Percentiles rank a stretch among this genome's conserved stretches.
phyloP scores from a whole-genome alignment of 37 sponge, comb jelly and placozoan genomes.

The Cladorhizidae sp. region DNA sequence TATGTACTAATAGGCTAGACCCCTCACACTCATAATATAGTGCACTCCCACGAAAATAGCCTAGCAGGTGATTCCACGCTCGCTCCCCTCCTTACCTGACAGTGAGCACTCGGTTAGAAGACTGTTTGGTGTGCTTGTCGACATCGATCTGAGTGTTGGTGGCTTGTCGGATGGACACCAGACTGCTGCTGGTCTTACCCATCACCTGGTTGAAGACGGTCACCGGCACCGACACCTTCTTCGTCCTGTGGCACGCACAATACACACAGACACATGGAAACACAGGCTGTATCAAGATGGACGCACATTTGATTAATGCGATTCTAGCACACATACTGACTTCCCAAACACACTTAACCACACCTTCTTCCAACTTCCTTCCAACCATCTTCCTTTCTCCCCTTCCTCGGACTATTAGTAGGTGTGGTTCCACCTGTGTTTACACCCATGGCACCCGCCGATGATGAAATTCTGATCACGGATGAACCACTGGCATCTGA shows the following conservation, averaged over 20 bases:
- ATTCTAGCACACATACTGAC: too few species aligned
- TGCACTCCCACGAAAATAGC: too few species aligned
- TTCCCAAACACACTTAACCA: too few species aligned
- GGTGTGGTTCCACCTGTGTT: constrained; percentile 8
- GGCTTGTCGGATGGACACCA: constrained; percentile 52
- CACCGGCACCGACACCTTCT: constrained; percentile 58
- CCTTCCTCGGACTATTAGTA: constrained; percentile 73
- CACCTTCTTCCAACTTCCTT: constrained; percentile 78
- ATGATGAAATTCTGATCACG: background rate
- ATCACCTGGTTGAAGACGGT: constrained; percentile 50
- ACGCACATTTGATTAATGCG: background rate
- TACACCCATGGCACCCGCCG: background rate
- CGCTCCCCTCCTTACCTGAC: too few species aligned
- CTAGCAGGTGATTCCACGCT: too few species aligned
- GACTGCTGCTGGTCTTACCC: constrained; percentile 60
- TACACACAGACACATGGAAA: too few species aligned
- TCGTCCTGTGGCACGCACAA: too few species aligned
- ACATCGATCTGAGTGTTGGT: constrained; percentile 74
- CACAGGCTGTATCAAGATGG: background rate
- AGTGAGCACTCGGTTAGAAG: constrained; percentile 44
- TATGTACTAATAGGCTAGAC: too few species aligned
- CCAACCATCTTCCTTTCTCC: constrained; percentile 88
- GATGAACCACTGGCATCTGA: background rate
- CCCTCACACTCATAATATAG: too few species aligned
- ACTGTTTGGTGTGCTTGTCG: constrained; percentile 63